Conservation (phyloP, 30 jellyfish, hydroid and myxozoan genomes). For the Mastigias papua region DNA sequence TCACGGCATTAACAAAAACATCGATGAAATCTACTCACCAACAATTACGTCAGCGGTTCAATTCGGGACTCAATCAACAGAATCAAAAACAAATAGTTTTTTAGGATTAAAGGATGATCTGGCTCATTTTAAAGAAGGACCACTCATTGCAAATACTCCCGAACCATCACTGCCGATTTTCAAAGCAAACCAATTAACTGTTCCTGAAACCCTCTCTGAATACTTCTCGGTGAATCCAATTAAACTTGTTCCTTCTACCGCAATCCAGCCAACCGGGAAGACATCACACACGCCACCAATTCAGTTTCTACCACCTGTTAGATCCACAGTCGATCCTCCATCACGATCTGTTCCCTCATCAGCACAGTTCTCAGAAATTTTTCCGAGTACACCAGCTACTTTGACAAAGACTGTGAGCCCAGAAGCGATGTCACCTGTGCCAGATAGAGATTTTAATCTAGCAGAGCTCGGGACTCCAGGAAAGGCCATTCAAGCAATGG, state of each 20-base stretch:
- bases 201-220: too few species aligned
- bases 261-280: not conserved
- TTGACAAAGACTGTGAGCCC: not conserved
- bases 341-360: not conserved
- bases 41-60: too few species aligned
- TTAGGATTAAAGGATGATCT: too few species aligned
- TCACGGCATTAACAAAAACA: too few species aligned
- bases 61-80: too few species aligned
- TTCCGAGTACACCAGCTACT: not conserved
- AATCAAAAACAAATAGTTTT: too few species aligned
- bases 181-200: too few species aligned
- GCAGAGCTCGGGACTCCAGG: constrained; percentile 6
- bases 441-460: not conserved
- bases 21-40: too few species aligned
- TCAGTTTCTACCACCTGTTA: not conserved
- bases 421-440: not conserved
- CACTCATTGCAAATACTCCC: too few species aligned
- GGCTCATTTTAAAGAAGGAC: too few species aligned
- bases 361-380: not conserved
- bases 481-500: constrained; percentile 45
- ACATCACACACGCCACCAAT: not conserved
- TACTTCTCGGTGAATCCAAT: not conserved
- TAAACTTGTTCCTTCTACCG: not conserved
- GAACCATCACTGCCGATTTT: too few species aligned
- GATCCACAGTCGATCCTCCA: not conserved